Evolutionary conservation across 2,797 vertebrate species (phyloP), one percentile per base, ranked within the genome.

Genomic region (Sebastes miniatus): DNA sequence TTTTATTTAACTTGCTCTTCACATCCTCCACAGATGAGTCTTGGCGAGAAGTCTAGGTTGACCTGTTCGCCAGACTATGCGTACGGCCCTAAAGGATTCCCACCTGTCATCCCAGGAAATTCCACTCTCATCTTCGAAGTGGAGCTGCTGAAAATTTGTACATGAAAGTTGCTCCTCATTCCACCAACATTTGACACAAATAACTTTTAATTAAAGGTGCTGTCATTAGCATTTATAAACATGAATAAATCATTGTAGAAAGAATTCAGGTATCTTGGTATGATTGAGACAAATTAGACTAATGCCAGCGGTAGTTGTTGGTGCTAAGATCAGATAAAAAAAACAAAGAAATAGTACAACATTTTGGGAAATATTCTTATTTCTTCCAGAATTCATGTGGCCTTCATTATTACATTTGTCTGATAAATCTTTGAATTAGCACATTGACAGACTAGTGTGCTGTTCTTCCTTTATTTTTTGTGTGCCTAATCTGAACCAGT

Each of bases 1-100:
- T 31, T 36, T 11, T 4, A 34, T 62, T 0, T 32, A 58, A 36
- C 4, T 29, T 58, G 12, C 6, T 66, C 27, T 70, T 74, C 10
- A 7, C 20, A 11, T 5, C 18, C 22, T 80, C 47, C 50, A 50
- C 85, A 98, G 97, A 98, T 98, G 97, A 97, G 95, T 1, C 67
- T 96, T 9, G 97, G 97, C 25, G 91, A 98, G 88, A 54, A 94
- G 84, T 96, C 97, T 59, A 96, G 69, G 88, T 87, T 98, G 95
- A 98, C 93, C 79, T 97, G 97, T 92, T 94, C 97, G 1, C 96
- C 97, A 29, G 97, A 98, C 86, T 98, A 93, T 0, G 97, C 97
- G 3, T 98, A 98, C 0, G 97, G 97, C 31, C 1, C 73, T 6
- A 90, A 43, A 3, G 97, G 97, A n/a, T 95, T 92, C 90, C 96